Evolutionary conservation across 2,888 invertebrate species (phyloP).

Genomic region (Acanthosepion esculentum): DNA sequence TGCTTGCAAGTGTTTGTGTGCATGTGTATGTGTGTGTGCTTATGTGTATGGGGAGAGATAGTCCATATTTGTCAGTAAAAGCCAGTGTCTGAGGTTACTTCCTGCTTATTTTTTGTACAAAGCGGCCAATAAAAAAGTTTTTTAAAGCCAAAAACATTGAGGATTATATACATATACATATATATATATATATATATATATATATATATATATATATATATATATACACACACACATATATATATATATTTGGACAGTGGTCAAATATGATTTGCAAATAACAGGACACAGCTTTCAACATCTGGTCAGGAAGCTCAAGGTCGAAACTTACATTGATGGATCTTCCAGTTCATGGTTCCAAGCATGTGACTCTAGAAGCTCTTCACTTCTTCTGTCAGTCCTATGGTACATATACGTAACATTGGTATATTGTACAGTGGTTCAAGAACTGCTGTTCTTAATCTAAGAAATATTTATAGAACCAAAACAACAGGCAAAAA

Average conservation of each 20-base stretch:
- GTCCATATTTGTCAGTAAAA: conserved; percentile 25
- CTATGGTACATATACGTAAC: conserved; percentile 46
- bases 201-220: conserved; percentile 34
- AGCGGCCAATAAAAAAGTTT: conserved; percentile 25
- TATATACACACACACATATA: background rate
- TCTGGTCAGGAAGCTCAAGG: conserved; percentile 44
- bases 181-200: conserved; percentile 23
- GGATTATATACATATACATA: background rate
- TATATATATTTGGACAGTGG: conserved; percentile 38
- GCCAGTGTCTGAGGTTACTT: conserved; percentile 46
- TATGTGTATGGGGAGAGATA: background rate
- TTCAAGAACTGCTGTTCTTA: conserved; percentile 35
- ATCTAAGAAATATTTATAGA: conserved; percentile 44
- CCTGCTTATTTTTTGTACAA: conserved; percentile 40
- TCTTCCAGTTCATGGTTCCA: conserved; percentile 46
- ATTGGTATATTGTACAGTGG: conserved; percentile 43
- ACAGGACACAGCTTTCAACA: conserved; percentile 46
- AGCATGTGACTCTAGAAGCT: conserved; percentile 46
- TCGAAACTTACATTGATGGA: conserved; percentile 46
- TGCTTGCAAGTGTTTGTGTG: background rate
- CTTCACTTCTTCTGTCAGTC: conserved; percentile 45
- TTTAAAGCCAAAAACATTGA: conserved; percentile 39
- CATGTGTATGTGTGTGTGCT: background rate
- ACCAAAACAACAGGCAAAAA: conserved; percentile 34
- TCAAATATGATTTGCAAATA: conserved; percentile 45